These are phyloP conservation scores for Drosophila ochracea DNA, from an alignment of 2,888 invertebrate genomes.

Conservation along the genomic window DNA sequence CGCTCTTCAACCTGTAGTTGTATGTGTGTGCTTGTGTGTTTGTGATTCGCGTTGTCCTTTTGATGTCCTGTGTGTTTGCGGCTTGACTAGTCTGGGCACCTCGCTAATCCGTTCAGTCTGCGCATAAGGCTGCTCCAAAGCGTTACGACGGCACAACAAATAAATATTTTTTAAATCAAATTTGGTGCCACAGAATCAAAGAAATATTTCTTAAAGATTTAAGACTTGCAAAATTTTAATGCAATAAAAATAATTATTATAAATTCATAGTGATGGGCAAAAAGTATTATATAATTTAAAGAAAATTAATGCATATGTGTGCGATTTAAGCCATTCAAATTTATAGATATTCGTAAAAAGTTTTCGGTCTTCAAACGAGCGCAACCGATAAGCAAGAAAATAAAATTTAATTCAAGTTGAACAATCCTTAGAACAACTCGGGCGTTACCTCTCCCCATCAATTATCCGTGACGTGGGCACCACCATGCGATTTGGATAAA, in stretches of 20 bases:
- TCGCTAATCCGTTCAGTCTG: slow-evolving; percentile 83
- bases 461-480: slow-evolving; percentile 85
- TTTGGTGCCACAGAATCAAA: background rate
- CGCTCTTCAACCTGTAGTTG: slow-evolving; percentile 32
- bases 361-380: background rate
- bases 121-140: slow-evolving; percentile 80
- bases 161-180: slow-evolving; percentile 11
- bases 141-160: slow-evolving; percentile 60
- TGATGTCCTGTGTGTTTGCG: slow-evolving; percentile 58
- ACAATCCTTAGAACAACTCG: slow-evolving; percentile 72
- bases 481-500: slow-evolving; percentile 80
- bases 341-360: background rate
- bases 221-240: slow-evolving; percentile 6
- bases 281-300: slow-evolving; percentile 21
- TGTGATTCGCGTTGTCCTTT: slow-evolving; percentile 63
- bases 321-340: slow-evolving; percentile 1
- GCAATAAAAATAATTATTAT: background rate
- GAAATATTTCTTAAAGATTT: slow-evolving; percentile 8
- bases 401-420: slow-evolving; percentile 31
- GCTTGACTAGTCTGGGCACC: slow-evolving; percentile 66
- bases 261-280: slow-evolving; percentile 18
- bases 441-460: slow-evolving; percentile 83
- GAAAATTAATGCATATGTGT: slow-evolving; percentile 6
- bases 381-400: slow-evolving; percentile 1
- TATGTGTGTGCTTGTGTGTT: slow-evolving; percentile 38